A percentile compares a stretch with the other conserved stretches of the same genome.
phyloP scores from a whole-genome alignment of 2,113 vertebrate species.

The Halichoeres trimaculatus region DNA sequence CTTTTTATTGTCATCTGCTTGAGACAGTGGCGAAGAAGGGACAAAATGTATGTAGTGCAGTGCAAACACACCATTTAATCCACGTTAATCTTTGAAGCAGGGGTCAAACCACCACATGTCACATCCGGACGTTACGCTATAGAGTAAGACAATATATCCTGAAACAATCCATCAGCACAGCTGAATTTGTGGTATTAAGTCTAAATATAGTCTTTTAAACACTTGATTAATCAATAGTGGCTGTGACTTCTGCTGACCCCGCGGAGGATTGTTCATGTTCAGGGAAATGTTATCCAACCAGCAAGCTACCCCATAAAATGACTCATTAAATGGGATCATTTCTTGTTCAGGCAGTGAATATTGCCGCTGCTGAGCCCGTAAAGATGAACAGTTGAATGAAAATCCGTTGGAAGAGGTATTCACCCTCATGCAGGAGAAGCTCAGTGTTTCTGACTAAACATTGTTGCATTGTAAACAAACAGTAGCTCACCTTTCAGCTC shows the following conservation, averaged over 20 bases:
- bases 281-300: no score
- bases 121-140: conserved; percentile 34
- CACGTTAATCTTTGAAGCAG: conserved; percentile 26
- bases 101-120: conserved; percentile 16
- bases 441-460: conserved; percentile 24
- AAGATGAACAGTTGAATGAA: not conserved
- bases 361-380: not conserved
- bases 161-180: not conserved
- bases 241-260: not conserved
- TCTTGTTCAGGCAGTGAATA: not conserved
- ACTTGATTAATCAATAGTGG: not conserved
- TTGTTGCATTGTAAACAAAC: not conserved
- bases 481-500: not conserved
- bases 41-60: conserved; percentile 4
- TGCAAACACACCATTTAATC: conserved; percentile 27
- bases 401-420: not conserved
- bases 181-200: not conserved
- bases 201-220: not conserved
- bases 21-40: not conserved
- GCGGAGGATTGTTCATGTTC: no score
- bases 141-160: not conserved
- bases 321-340: not conserved
- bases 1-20: not conserved
- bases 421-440: not conserved
- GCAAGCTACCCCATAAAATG: no score